These are phyloP conservation scores for Nothobranchius kuhntae DNA, from an alignment of 2,113 vertebrate species.

Conservation along the genomic window DNA sequence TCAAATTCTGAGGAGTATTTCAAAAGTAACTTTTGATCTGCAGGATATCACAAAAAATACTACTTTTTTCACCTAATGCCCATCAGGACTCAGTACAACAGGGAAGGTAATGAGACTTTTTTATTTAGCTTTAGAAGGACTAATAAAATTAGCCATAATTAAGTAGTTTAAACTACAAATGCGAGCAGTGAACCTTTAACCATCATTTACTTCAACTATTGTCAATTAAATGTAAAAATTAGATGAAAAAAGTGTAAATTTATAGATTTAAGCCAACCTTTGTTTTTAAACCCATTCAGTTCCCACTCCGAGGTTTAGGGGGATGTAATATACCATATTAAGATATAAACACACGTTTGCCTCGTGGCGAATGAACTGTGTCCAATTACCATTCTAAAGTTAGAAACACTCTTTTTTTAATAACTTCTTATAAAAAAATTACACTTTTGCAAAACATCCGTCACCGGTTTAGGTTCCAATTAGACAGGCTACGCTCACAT, in stretches of 20 bases:
- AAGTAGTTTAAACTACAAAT: too few species aligned
- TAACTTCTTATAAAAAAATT: slow-evolving; percentile 60
- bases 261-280: not conserved
- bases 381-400: slow-evolving; percentile 67
- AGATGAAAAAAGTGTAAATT: not conserved
- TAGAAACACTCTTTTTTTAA: slow-evolving; percentile 39
- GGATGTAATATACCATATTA: slow-evolving; percentile 1
- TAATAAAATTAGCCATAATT: too few species aligned
- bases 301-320: not conserved
- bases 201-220: not conserved
- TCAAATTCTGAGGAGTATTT: too few species aligned
- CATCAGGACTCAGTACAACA: too few species aligned
- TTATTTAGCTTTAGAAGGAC: too few species aligned
- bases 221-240: not conserved
- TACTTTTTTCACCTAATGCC: too few species aligned
- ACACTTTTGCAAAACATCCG: slow-evolving; percentile 60
- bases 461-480: slow-evolving; percentile 65
- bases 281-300: not conserved
- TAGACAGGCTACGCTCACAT: slow-evolving; percentile 65
- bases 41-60: too few species aligned
- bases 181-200: too few species aligned
- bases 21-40: too few species aligned
- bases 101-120: too few species aligned
- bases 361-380: slow-evolving; percentile 27
- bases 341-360: slow-evolving; percentile 23